Conservation (phyloP, 2,888 invertebrate genomes). For the Drosophila mimetica region DNA sequence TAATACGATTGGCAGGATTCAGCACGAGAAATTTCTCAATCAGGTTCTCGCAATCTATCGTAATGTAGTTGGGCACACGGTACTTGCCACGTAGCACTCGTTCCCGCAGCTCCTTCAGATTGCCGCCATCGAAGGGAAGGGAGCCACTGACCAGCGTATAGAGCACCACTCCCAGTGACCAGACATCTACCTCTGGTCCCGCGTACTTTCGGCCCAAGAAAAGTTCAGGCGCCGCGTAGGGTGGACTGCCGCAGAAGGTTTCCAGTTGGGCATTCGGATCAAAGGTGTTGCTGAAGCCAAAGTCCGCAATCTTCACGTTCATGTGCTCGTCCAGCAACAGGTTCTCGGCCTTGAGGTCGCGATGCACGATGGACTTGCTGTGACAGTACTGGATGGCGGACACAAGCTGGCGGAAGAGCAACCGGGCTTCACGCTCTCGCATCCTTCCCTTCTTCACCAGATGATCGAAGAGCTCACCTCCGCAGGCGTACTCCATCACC, state of each 20-base stretch:
- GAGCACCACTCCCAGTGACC: slow-evolving; percentile 98
- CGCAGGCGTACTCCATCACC: slow-evolving; percentile 99
- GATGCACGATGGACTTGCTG: slow-evolving; percentile 89
- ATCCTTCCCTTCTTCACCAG: slow-evolving; percentile 98
- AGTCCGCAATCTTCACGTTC: slow-evolving; percentile 99
- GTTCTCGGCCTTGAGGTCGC: slow-evolving; percentile 97
- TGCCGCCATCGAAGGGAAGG: slow-evolving; percentile 99
- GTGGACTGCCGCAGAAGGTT: slow-evolving; percentile 99
- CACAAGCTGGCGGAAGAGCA: slow-evolving; percentile 99
- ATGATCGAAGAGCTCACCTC: slow-evolving; percentile 99
- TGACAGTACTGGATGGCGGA: slow-evolving; percentile 99
- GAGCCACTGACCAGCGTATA: slow-evolving; percentile 99
- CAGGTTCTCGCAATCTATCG: slow-evolving; percentile 99
- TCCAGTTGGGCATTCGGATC: slow-evolving; percentile 99
- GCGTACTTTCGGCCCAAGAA: slow-evolving; percentile 99
- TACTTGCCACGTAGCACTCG: slow-evolving; percentile 99
- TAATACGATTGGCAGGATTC: slow-evolving; percentile 98
- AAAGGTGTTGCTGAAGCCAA: slow-evolving; percentile 99
- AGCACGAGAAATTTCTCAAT: slow-evolving; percentile 99
- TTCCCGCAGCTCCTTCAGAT: slow-evolving; percentile 97
- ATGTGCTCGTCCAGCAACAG: slow-evolving; percentile 99
- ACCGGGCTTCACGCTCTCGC: slow-evolving; percentile 98
- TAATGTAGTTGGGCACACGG: slow-evolving; percentile 99
- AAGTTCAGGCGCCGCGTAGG: slow-evolving; percentile 99
- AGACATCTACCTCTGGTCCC: slow-evolving; percentile 99